Base-by-base conservation (phyloP, 2,113 vertebrate genomes). In the Psittacara wagleri region DNA sequence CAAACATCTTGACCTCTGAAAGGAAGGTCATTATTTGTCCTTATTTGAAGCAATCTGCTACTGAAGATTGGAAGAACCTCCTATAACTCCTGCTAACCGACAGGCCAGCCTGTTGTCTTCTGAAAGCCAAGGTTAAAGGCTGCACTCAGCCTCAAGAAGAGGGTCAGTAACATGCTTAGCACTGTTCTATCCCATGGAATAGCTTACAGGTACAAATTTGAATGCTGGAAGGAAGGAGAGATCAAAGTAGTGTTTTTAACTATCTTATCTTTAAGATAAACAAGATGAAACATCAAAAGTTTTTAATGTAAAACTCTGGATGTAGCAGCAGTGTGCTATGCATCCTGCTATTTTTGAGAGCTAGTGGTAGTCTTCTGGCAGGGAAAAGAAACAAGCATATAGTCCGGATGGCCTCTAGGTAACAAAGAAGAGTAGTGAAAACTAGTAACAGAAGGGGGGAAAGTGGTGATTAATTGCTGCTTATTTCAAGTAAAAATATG, bases 21-120 rank as follows among this genome's bases (percentile, higher is more conserved):
- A 61, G 29, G 27, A 66, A 44, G n/a, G 23, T 31, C 13, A 10
- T 33, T 35, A 27, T 51, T 41, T 35, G 25, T 31, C 13, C 10
- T 35, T 39, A 24, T 51, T n/a, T 55, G 52, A 64, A 77, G 51
- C 66, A 17, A 2, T 17, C 37, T 67, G 27, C 10, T 85, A 0
- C 1, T 73, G 18, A 55, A 29, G 10, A 17, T 23, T 33, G 28
- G 31, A 59, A 70, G 61, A 72, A 23, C 17, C 3, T 55, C 17
- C 28, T 63, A 1, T 41, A 68, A 39, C 8, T 19, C 10, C 28
- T 10, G 5, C 27, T 10, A 75, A 14, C 9, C 1, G 1, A 11
- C 0, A 37, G 52, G 29, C 17, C 18, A 63, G 46, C 18, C 27
- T 6, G 0, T 1, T 48, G 33, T 4, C 33, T 28, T 9, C 76